A percentile compares a stretch with the other conserved stretches of the same genome.
phyloP scores from a whole-genome alignment of 1,140 invertebrate species.

The Euura saliciscinereae region DNA sequence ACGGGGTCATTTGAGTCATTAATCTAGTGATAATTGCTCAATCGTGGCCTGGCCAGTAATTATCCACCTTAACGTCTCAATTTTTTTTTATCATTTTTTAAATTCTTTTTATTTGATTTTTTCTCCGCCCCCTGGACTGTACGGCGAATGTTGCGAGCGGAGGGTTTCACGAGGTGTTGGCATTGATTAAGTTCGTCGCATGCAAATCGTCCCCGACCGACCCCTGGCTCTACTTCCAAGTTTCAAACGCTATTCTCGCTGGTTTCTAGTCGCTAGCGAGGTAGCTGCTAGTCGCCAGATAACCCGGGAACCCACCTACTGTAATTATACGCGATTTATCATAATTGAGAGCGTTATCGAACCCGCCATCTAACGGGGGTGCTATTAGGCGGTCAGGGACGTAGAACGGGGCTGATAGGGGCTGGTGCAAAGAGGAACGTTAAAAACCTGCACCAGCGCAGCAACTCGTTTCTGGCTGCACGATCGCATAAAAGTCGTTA shows the following conservation, averaged over 20 bases:
- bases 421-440: not conserved
- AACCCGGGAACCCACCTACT: conserved; percentile 26
- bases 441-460: not conserved
- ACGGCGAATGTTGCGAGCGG: conserved; percentile 16
- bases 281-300: not conserved
- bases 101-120: conserved; percentile 14
- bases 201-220: conserved; percentile 41
- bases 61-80: conserved; percentile 16
- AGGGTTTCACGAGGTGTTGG: conserved; percentile 39
- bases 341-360: conserved; percentile 41
- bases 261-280: conserved; percentile 1
- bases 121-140: not conserved
- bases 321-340: conserved; percentile 47
- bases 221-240: not conserved
- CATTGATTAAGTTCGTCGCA: conserved; percentile 50
- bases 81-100: conserved; percentile 21
- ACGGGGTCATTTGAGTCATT: not conserved
- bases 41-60: not conserved
- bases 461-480: conserved; percentile 4
- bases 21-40: conserved; percentile 12
- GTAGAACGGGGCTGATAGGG: not conserved
- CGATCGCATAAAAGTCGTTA: conserved; percentile 13
- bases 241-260: no score
- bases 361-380: conserved; percentile 30
- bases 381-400: not conserved